Evolutionary conservation across 2,113 vertebrate genomes (phyloP), one percentile per base, ranked within the genome.

Genomic region (Azemiops feae): DNA sequence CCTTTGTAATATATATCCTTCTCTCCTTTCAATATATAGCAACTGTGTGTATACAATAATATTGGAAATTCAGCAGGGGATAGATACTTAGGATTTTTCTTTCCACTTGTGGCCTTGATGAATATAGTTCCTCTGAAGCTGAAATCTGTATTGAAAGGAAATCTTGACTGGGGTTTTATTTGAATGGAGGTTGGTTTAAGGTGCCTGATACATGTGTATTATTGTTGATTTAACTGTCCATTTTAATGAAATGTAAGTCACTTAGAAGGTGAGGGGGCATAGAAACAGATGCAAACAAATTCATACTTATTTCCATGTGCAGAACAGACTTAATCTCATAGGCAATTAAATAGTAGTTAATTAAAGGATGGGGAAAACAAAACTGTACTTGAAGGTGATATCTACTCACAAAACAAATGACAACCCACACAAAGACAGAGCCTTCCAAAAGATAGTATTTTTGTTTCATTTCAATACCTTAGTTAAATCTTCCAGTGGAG

Each of bases 401-500:
- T 55, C 20, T 20, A 20, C 16, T 39, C 69, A 81, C 34, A 39
- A 20, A 74, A 81, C 18, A 81, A 34, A 91, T 87, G 58, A 39
- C 25, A 50, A 87, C 11, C 55, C 58, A 86, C 30, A 23, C 22
- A 10, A 52, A 39, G 3, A n/a, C 3, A 39, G 23, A 85, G n/a
- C 22, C 8, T 74, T 74, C 93, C 18, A 34, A 89, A 89, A 86
- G 5, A 92, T 96, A 39, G 93, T 55, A 14, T 9, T 86, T 94
- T 25, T 6, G 47, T 25, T 91, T 58, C 25, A 89, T 85, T 89
- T 74, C 92, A 94, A 94, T 97, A 99, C 99, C 98, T 99, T 98
- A 52, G 98, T 98, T 91, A 99, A 97, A 45, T 96, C 96, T 94
- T 98, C 96, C 92, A 95, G 92, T 52, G 98, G 98, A 11, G 98